Conservation (phyloP, 1,140 invertebrate species). For the Leptonema lineaticorne region DNA sequence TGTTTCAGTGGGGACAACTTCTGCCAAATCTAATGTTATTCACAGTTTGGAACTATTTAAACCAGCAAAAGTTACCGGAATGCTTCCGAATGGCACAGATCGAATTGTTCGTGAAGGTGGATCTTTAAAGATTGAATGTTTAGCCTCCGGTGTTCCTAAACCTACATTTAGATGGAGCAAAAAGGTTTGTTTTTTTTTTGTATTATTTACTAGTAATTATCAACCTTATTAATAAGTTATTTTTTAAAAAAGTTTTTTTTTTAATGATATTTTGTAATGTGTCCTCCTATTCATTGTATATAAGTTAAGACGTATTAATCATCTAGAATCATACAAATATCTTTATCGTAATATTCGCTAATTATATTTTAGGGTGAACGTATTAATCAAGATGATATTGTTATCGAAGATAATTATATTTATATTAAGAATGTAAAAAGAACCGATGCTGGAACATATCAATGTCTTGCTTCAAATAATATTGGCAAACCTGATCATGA, state of each 20-base stretch:
- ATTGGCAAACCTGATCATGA: conserved; percentile 46
- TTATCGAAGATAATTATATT: conserved; percentile 37
- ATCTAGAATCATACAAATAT: too few relatives aligned
- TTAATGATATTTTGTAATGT: background rate
- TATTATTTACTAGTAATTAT: background rate
- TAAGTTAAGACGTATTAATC: too few relatives aligned
- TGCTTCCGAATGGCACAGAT: conserved; percentile 15
- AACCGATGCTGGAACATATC: conserved; percentile 48
- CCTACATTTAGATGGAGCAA: conserved; percentile 33
- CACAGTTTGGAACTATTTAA: background rate
- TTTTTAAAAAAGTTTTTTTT: conserved; percentile 1
- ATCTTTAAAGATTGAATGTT: conserved; percentile 26
- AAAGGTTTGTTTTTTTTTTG: conserved; percentile 13
- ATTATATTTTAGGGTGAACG: conserved; percentile 29
- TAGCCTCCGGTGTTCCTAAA: conserved; percentile 22
- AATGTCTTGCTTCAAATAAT: conserved; percentile 50
- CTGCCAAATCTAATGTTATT: background rate
- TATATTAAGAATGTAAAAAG: conserved; percentile 47
- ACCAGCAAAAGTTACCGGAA: conserved; percentile 10
- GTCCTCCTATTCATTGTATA: too few relatives aligned
- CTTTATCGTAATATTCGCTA: too few relatives aligned
- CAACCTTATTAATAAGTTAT: background rate
- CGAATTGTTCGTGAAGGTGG: conserved; percentile 21
- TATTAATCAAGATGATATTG: conserved; percentile 26
- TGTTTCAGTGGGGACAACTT: background rate